Percentiles rank a stretch among this genome's conserved stretches.
Conservation (phyloP, 2,888 invertebrate genomes). For the Rhingia rostrata region DNA sequence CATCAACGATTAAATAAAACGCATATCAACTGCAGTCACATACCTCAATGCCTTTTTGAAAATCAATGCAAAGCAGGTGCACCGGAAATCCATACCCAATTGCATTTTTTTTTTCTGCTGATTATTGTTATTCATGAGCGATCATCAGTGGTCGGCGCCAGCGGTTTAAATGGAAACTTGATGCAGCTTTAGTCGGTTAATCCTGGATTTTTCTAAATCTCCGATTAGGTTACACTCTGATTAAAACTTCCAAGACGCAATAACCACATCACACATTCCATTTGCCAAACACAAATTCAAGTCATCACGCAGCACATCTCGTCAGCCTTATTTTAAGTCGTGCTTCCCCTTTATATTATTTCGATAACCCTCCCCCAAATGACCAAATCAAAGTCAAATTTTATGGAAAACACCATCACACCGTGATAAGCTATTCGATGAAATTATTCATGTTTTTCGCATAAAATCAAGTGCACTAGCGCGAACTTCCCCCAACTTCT, state of each 20-base stretch:
- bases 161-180: neutral
- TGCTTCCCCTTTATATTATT: neutral
- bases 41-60: conserved; percentile 30
- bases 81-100: conserved; percentile 43
- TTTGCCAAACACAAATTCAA: too few relatives aligned
- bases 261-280: neutral
- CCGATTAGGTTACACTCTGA: conserved; percentile 6
- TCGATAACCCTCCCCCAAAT: neutral
- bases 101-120: neutral
- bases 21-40: conserved; percentile 19
- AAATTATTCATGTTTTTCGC: neutral
- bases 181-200: conserved; percentile 27
- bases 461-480: conserved; percentile 7
- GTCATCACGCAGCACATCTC: neutral
- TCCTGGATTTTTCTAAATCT: conserved; percentile 44
- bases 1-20: conserved; percentile 3
- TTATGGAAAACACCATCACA: too few relatives aligned
- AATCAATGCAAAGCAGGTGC: conserved; percentile 54
- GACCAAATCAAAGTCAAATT: conserved; percentile 5
- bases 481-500: neutral
- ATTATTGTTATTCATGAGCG: conserved; percentile 21
- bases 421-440: neutral
- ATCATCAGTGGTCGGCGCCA: neutral
- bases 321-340: conserved; percentile 19
- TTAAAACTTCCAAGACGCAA: neutral